These are phyloP conservation scores for Paraplagusia blochii DNA, from an alignment of 2,113 vertebrate genomes.

Conservation along the genomic window DNA sequence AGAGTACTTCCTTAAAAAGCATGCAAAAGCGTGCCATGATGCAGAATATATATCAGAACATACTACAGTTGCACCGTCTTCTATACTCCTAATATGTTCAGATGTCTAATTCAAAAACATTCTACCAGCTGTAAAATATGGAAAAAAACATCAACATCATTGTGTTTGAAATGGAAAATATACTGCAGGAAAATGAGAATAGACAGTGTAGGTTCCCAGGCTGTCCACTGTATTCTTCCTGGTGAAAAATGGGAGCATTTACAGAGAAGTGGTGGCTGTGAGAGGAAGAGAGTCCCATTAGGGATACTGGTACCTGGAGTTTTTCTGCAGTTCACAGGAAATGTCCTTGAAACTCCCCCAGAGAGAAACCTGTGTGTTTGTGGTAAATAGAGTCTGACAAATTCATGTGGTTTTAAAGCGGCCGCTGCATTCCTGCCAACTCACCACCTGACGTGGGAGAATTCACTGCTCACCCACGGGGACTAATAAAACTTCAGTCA, in stretches of 20 bases:
- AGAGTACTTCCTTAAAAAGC: too few relatives aligned
- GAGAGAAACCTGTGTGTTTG: background rate
- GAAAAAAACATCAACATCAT: too few relatives aligned
- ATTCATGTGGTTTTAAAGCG: conserved; percentile 19
- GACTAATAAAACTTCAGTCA: conserved; percentile 17
- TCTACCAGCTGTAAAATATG: conserved; percentile 33
- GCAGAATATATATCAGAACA: too few relatives aligned
- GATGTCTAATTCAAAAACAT: background rate
- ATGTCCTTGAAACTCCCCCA: conserved; percentile 28
- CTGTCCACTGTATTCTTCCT: conserved; percentile 24
- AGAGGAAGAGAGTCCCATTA: conserved; percentile 31
- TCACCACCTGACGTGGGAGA: conserved; percentile 12
- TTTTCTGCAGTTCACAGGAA: conserved; percentile 1
- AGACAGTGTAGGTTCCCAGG: conserved; percentile 16
- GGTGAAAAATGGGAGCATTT: conserved; percentile 14
- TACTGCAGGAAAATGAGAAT: conserved; percentile 36
- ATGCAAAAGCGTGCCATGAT: too few relatives aligned
- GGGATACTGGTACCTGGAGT: conserved; percentile 30
- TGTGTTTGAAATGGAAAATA: conserved; percentile 49
- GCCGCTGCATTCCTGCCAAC: conserved; percentile 20
- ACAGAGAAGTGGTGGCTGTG: conserved; percentile 20
- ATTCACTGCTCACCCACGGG: conserved; percentile 4
- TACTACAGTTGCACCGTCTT: too few relatives aligned
- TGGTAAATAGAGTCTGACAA: conserved; percentile 14
- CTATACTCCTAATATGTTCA: too few relatives aligned